Percentiles rank a stretch among this genome's conserved stretches.
phyloP scores from a whole-genome alignment of 1,140 invertebrate genomes.

The Acromyrmex charruanus region DNA sequence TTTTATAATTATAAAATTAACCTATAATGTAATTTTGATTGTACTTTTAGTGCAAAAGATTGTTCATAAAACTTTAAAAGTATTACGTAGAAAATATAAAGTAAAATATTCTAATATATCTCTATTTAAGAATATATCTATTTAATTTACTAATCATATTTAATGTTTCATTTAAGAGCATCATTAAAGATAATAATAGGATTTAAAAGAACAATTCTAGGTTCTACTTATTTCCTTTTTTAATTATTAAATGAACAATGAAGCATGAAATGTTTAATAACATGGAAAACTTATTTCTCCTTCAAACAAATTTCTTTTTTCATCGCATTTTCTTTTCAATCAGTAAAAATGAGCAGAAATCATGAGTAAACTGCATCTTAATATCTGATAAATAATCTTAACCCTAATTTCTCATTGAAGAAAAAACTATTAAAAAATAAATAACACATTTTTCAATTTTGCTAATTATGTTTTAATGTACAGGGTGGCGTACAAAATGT shows the following conservation, averaged over 20 bases:
- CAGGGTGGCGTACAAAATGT: too few relatives aligned
- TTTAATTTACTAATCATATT: neutral
- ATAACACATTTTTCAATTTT: conserved; percentile 2
- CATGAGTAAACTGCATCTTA: neutral
- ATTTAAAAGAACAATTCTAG: neutral
- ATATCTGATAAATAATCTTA: neutral
- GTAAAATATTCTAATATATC: neutral
- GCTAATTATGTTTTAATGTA: conserved; percentile 1
- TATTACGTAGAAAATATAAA: neutral
- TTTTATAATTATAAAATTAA: neutral
- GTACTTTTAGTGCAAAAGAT: neutral
- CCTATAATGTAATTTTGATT: neutral
- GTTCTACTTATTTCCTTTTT: neutral
- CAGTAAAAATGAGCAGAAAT: neutral
- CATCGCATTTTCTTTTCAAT: conserved; percentile 18
- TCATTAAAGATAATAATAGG: neutral
- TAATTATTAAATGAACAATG: neutral
- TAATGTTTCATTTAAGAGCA: neutral
- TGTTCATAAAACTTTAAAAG: neutral
- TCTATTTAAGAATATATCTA: neutral
- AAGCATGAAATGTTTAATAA: neutral
- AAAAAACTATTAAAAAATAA: neutral
- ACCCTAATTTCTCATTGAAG: neutral
- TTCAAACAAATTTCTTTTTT: neutral
- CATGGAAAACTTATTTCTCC: neutral